These are phyloP conservation scores for Platycnemis pennipes DNA, from an alignment of 2,888 invertebrate species.

Conservation along the genomic window DNA sequence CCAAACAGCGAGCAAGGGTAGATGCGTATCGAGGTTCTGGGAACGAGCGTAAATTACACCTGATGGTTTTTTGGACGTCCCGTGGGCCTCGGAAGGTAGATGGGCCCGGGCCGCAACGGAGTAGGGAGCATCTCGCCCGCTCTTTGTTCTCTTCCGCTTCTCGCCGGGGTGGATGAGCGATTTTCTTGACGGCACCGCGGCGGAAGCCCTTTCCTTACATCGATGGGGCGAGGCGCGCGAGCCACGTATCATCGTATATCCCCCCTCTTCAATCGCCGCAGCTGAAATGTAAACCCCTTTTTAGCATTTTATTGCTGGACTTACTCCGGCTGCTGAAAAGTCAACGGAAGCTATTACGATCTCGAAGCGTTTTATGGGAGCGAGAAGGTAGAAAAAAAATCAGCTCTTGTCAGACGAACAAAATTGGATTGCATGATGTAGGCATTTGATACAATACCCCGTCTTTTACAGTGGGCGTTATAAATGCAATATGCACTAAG, in stretches of 20 bases:
- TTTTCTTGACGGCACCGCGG: neutral
- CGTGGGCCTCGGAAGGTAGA: neutral
- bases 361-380: neutral
- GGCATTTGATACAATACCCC: neutral
- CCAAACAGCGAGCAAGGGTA: constrained; percentile 55
- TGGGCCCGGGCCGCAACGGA: neutral
- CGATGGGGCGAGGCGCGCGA: neutral
- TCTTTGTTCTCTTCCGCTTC: constrained; percentile 38
- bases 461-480: neutral
- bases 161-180: neutral
- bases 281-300: constrained; percentile 11
- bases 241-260: neutral
- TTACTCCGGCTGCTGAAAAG: neutral
- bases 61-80: constrained; percentile 23
- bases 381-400: neutral
- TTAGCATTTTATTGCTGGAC: constrained; percentile 44
- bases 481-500: neutral
- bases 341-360: neutral
- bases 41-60: constrained; percentile 55
- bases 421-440: neutral
- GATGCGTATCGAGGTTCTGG: constrained; percentile 40
- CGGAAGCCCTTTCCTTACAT: neutral
- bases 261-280: neutral
- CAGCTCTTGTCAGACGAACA: neutral
- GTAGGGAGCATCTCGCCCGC: neutral